These are phyloP conservation scores for Cettia cetti DNA, from an alignment of 2,113 vertebrate species.

Conservation along the genomic window DNA sequence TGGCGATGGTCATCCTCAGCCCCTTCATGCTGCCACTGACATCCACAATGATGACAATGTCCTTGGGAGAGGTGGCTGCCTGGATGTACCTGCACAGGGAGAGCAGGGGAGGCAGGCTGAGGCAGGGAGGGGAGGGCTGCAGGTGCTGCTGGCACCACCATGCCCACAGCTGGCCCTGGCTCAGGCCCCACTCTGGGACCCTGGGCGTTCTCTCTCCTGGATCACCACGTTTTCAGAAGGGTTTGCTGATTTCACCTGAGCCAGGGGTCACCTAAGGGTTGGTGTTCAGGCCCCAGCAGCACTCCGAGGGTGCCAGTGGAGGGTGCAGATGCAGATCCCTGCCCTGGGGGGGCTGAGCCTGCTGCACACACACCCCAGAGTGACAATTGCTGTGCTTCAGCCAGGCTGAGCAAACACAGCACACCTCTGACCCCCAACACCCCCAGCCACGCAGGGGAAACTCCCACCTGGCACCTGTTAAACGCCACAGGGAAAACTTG, in stretches of 20 bases:
- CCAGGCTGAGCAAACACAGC: not conserved
- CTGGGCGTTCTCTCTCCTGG: not conserved
- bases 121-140: not conserved
- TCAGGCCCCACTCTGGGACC: not conserved
- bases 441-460: not conserved
- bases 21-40: slow-evolving; percentile 98
- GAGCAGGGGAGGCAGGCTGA: not conserved
- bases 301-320: not conserved
- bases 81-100: slow-evolving; percentile 87
- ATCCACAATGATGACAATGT: slow-evolving; percentile 90
- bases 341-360: not conserved
- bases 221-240: not conserved
- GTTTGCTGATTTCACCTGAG: not conserved
- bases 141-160: fast-evolving
- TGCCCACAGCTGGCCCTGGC: fast-evolving
- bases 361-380: not conserved
- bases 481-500: not conserved
- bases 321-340: not conserved
- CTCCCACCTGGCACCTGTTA: not conserved
- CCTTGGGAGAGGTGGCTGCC: slow-evolving; percentile 93
- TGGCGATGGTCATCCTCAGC: slow-evolving; percentile 89
- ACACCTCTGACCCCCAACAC: not conserved
- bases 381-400: not conserved
- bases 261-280: not conserved
- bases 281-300: not conserved